Base-by-base conservation (phyloP, 1,140 invertebrate species). In the Eurosta solidaginis region DNA sequence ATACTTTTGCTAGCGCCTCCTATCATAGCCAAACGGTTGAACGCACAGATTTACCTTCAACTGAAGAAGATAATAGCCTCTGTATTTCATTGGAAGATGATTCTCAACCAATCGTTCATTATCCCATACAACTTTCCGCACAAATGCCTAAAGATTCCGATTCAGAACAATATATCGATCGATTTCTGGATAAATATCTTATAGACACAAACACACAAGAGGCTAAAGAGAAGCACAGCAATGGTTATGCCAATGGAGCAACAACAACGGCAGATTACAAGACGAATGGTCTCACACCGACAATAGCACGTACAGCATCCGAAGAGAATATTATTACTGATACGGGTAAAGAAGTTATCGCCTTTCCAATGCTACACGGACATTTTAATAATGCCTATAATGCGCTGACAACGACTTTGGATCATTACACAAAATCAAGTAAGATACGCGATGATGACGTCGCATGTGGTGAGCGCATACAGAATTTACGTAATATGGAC, bases 131-230 rank as follows among this genome's bases (percentile, higher is more conserved):
- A 22, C 81, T 85, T 7, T 81, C 82, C 0, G 81, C 82, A 10
- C 80, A 81, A 6, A 74, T 68, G 9, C 45, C 44, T 45, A 84
- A 84, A 73, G 82, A 84, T 7, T 50, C 78, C 1, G 80, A 81
- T 78, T 91, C 90, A n/a, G 90, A 91, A 76, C 89, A 91, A 79
- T 91, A 90, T 80, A 91, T 92, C 77, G 90, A 92, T 9, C 91
- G 91, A 68, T 92, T 93, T 84, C 83, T 92, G 20, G 92, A 93
- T 80, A 90, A 91, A 81, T 93, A 93, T 86, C 91, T 92, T 3
- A 87, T 92, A 83, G 92, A 93, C 82, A 91, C 91, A 45, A 91
- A 92, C 81, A 92, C 92, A 0, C 90, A 90, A 4, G 92, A 92
- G 80, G 91, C 82, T 5, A 87, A 82, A 17, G 85, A 87, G 33